phyloP scores from a whole-genome alignment of 1,140 invertebrate genomes.

The Cherax destructor region DNA sequence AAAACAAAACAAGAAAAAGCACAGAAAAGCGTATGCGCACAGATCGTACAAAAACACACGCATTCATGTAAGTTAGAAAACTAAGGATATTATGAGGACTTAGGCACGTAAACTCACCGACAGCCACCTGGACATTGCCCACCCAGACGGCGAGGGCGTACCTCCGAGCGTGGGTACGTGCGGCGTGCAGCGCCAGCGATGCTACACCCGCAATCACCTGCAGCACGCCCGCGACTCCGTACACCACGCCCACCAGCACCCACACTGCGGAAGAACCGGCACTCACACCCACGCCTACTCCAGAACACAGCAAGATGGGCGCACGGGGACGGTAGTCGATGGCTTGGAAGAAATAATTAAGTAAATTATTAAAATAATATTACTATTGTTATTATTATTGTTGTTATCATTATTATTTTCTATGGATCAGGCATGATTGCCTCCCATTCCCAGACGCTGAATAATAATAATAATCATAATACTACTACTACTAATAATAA shows the following conservation, averaged over 20 bases:
- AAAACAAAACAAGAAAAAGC: neutral
- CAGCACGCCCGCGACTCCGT: slow-evolving; percentile 47
- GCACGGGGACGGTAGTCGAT: slow-evolving; percentile 22
- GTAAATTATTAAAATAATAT: no score
- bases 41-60: neutral
- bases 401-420: no score
- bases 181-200: slow-evolving; percentile 1
- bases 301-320: slow-evolving; percentile 48
- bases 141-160: slow-evolving; percentile 40
- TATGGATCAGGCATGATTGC: no score
- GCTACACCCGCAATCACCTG: slow-evolving; percentile 42
- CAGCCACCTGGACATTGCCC: slow-evolving; percentile 52
- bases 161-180: neutral
- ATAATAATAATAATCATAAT: no score
- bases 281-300: slow-evolving; percentile 39
- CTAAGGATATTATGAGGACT: neutral
- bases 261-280: slow-evolving; percentile 59
- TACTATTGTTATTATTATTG: no score
- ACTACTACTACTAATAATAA: no score
- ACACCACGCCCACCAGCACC: slow-evolving; percentile 57
- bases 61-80: neutral
- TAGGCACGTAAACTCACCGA: slow-evolving; percentile 16
- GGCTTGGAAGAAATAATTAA: neutral
- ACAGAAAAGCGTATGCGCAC: neutral
- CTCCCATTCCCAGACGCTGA: no score